Evolutionary conservation across 2,113 vertebrate genomes (phyloP), one percentile per base, ranked within the genome.

Genomic region (Thermophis baileyi): DNA sequence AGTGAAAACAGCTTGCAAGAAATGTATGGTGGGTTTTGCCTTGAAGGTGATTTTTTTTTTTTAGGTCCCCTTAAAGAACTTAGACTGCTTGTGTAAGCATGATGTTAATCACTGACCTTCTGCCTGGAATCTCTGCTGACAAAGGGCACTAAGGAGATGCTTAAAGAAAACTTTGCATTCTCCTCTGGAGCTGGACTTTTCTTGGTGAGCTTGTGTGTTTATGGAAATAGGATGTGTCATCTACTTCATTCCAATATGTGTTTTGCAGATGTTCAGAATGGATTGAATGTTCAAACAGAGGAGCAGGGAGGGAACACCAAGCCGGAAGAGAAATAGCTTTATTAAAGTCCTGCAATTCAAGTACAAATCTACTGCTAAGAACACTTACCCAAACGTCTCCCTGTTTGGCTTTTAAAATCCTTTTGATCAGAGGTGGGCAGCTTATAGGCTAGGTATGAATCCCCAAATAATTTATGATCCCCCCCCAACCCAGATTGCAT

Each of bases 61-160:
- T 91, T 50, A 50, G 92, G 91, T 93, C 55, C 7, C 50, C 92
- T 94, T 94, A 87, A 92, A 92, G 94, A 89, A 22, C 7, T 35
- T 85, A 49, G 86, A 27, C 40, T 49, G 35, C 86, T 94, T 94
- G 25, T 63, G 93, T 92, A 91, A 92, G 53, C 87, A 51, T 27
- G 91, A 95, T 96, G 90, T 50, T 93, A 95, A 91, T 93, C 57
- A 91, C 30, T 85, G 20, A 85, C 88, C 88, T 93, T 96, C 89
- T 94, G n/a, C 91, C 91, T 81, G 10, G 55, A 88, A 50, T 24
- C 81, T 86, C 35, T 44, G 14, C 53, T 92, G 91, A 40, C 44
- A 93, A 93, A 87, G 51, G 92, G 40, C 90, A 92, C 88, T 86
- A 94, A 96, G 90, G 22, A 92, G 86, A 94, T 88, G 54, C 85